phyloP scores from a whole-genome alignment of 2,113 vertebrate genomes.

The Scomber japonicus region DNA sequence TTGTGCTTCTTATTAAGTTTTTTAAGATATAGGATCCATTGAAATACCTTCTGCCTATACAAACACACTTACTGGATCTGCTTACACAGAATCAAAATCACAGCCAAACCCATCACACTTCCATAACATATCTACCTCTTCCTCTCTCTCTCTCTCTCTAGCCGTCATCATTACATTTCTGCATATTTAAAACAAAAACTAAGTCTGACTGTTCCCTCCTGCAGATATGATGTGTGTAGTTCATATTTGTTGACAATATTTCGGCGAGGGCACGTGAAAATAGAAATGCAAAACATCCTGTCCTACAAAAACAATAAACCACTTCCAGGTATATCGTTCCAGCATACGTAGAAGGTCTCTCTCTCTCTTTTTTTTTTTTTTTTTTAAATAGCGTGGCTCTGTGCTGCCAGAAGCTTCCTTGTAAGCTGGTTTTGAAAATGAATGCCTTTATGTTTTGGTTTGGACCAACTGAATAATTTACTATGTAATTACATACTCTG shows the following conservation, averaged over 20 bases:
- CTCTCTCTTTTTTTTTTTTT: constrained; percentile 32
- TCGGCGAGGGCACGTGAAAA: constrained; percentile 1
- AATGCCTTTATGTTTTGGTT: constrained; percentile 81
- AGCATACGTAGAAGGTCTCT: constrained; percentile 46
- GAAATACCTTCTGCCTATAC: constrained; percentile 38
- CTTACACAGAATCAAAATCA: constrained; percentile 31
- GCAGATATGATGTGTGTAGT: background rate
- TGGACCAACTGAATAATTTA: constrained; percentile 83
- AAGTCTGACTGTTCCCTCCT: background rate
- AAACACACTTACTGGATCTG: constrained; percentile 56
- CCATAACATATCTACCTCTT: constrained; percentile 40
- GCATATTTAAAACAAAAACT: constrained; percentile 25
- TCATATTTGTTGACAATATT: constrained; percentile 28
- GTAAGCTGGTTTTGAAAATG: constrained; percentile 84
- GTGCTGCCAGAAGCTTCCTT: constrained; percentile 70
- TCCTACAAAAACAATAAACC: constrained; percentile 62
- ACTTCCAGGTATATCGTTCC: constrained; percentile 67
- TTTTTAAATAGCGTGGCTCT: constrained; percentile 46
- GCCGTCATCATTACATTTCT: constrained; percentile 42
- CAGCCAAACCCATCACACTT: constrained; percentile 44
- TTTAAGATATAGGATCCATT: constrained; percentile 43
- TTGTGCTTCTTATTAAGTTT: constrained; percentile 34
- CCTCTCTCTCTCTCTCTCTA: constrained; percentile 19
- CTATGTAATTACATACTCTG: constrained; percentile 84
- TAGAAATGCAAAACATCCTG: constrained; percentile 26